Conservation (phyloP, 2,888 invertebrate species). For the Acanthacorydalis orientalis region DNA sequence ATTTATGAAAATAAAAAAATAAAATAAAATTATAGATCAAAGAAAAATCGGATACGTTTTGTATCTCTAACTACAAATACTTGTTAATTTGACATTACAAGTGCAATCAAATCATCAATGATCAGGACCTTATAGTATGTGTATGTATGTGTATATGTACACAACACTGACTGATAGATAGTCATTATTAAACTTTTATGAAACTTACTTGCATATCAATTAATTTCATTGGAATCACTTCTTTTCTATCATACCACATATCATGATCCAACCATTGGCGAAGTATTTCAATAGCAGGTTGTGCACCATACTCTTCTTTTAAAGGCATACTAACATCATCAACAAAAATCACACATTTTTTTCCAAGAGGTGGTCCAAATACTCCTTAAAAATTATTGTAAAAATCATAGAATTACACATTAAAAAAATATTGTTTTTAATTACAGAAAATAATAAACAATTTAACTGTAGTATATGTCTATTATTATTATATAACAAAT, state of each 20-base stretch:
- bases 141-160: no score
- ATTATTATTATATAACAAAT: no score
- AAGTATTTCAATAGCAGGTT: conserved; percentile 84
- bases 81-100: no score
- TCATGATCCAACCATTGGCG: conserved; percentile 81
- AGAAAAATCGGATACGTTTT: no score
- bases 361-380: conserved; percentile 83
- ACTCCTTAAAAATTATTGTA: conserved; percentile 38
- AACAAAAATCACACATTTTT: conserved; percentile 77
- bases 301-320: conserved; percentile 79
- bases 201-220: conserved; percentile 62
- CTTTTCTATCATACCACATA: conserved; percentile 80
- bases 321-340: conserved; percentile 95
- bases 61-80: no score
- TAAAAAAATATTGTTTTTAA: background rate
- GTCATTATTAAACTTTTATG: background rate
- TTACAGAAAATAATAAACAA: no score
- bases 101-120: background rate
- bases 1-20: no score
- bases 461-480: no score
- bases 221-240: conserved; percentile 57
- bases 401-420: background rate
- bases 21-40: no score
- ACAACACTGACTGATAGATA: no score
- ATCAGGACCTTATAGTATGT: background rate